These are phyloP conservation scores for Phainopepla nitens DNA, from an alignment of 2,113 vertebrate genomes.

Conservation along the genomic window DNA sequence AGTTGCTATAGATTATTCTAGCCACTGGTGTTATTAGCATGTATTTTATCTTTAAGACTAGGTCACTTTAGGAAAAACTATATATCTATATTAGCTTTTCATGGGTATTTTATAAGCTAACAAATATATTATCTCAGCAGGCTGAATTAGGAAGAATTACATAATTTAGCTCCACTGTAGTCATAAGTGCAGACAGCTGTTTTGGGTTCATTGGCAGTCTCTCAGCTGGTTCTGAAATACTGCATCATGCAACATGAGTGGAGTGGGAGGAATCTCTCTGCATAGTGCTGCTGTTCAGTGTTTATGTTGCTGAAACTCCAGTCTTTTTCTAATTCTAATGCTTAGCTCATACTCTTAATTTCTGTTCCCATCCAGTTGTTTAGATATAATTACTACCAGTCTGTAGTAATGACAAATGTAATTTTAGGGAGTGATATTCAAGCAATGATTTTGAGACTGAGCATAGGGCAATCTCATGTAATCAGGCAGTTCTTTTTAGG, in stretches of 20 bases:
- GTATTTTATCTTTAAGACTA: neutral
- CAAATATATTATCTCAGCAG: neutral
- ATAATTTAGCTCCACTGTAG: neutral
- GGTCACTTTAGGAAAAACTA: neutral
- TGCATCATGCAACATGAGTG: fast-evolving
- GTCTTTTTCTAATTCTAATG: neutral
- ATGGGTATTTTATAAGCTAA: neutral
- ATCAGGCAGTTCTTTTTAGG: neutral
- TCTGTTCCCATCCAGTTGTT: neutral
- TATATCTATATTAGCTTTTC: neutral
- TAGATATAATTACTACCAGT: neutral
- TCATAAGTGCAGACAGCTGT: neutral
- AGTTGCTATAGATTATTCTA: neutral
- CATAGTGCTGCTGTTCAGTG: neutral
- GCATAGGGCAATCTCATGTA: neutral
- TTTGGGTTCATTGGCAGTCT: neutral
- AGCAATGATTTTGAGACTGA: neutral
- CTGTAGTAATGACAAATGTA: neutral
- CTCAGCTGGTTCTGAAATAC: neutral
- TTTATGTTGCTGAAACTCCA: neutral
- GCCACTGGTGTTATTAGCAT: neutral
- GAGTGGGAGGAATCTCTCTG: neutral
- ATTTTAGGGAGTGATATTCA: neutral
- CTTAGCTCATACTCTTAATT: neutral
- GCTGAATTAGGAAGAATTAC: neutral